Evolutionary conservation across 2,888 invertebrate genomes (phyloP), one percentile per base, ranked within the genome.

Genomic region (Agelastica alni): DNA sequence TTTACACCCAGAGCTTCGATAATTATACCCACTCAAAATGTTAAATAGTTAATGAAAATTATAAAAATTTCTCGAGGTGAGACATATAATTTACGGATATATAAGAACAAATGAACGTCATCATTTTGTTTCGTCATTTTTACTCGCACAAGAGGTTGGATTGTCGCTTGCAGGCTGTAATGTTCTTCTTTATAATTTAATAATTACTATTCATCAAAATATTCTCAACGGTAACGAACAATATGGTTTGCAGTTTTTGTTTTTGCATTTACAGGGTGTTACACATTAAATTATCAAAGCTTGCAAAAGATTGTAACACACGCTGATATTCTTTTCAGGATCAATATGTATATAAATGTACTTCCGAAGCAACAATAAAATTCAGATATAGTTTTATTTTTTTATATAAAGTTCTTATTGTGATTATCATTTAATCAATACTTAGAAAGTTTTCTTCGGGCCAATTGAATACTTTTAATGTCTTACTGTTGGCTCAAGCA

Each of bases 151-250:
- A 30, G 48, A 41, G 39, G 14, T 41, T 22, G 49, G 14, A 31
- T 16, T 42, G 58, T 58, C 58, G 20, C 58, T 51, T 30, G 28
- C 26, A 47, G 58, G 46, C 51, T 41, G 42, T 41, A 53, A 53
- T 60, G 60, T 58, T 57, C 45, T 46, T 60, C 58, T 49, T 51
- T 54, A 56, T 60, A 58, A 60, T 60, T 60, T 56, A 52, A 60
- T 60, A 60, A 60, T 60, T 60, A 54, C 48, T 28, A 26, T 54
- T 58, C 58, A 56, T 54, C 58, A 56, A 47, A 39, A 56, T 57
- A 44, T 51, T 41, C 53, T 52, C 51, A 60, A 30, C 48, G 7
- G 31, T 12, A 26, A 41, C 30, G 49, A 42, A 49, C 49, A 41
- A 49, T 49, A 49, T 49, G 49, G 49, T 49, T 41, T 41, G 10